Percentiles rank a stretch among this genome's conserved stretches.
phyloP scores from a whole-genome alignment of 64 coral and sea anemone species.

The Montipora efflorescens region DNA sequence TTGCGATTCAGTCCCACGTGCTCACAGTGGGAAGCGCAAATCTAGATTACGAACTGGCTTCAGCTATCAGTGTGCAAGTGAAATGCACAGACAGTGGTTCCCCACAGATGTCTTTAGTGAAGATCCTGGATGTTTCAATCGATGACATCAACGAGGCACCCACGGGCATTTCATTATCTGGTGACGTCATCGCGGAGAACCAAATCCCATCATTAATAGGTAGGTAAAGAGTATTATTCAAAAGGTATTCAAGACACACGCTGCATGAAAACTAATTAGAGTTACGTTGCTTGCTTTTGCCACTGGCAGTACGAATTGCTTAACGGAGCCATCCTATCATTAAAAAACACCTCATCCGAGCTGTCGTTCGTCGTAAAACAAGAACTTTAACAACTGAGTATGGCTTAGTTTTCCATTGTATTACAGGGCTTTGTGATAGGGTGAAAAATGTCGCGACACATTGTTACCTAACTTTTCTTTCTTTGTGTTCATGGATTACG shows the following conservation, averaged over 20 bases:
- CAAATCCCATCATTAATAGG: constrained; percentile 60
- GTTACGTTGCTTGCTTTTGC: background rate
- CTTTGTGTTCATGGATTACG: too few relatives aligned
- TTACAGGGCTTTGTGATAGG: too few relatives aligned
- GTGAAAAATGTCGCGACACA: too few relatives aligned
- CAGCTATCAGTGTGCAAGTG: constrained; percentile 45
- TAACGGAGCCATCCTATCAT: background rate
- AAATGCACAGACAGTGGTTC: constrained; percentile 71
- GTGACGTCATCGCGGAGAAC: constrained; percentile 71
- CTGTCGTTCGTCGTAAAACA: too few relatives aligned
- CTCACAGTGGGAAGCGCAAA: constrained; percentile 41
- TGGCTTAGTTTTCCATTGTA: too few relatives aligned
- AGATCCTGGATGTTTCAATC: constrained; percentile 45
- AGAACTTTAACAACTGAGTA: too few relatives aligned
- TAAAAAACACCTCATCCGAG: too few relatives aligned
- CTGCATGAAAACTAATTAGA: background rate
- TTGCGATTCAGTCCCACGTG: constrained; percentile 43
- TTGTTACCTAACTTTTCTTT: too few relatives aligned
- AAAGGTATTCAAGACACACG: too few relatives aligned
- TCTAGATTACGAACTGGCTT: constrained; percentile 63
- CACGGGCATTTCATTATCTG: constrained; percentile 52
- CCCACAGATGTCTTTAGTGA: constrained; percentile 37
- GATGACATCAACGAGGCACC: constrained; percentile 88
- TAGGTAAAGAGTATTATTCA: background rate
- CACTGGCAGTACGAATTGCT: background rate